phyloP scores from a whole-genome alignment of 64 coral and sea anemone genomes.

The Montipora sp. region DNA sequence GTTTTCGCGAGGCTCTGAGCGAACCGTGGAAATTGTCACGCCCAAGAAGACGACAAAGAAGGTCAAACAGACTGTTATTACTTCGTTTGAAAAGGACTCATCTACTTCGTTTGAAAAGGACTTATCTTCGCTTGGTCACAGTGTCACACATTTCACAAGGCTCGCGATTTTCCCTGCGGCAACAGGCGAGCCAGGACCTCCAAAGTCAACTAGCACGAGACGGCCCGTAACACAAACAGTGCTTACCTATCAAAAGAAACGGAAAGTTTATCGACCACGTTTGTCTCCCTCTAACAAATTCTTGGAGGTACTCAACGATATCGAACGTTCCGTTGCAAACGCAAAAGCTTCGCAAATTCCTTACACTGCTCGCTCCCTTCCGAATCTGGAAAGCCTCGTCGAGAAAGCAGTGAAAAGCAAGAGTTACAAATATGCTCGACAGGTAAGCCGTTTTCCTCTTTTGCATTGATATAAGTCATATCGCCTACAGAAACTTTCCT shows the following conservation, averaged over 20 bases:
- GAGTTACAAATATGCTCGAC: conserved; percentile 50
- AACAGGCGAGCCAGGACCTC: neutral
- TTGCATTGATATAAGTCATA: neutral
- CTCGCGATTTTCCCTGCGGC: neutral
- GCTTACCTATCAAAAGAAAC: conserved; percentile 38
- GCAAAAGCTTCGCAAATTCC: conserved; percentile 30
- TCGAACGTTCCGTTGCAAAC: conserved; percentile 69
- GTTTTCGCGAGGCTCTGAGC: conserved; percentile 47
- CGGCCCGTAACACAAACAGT: neutral
- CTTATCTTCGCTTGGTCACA: no score
- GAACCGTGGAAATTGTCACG: conserved; percentile 59
- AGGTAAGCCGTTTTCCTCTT: neutral
- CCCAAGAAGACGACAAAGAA: conserved; percentile 20
- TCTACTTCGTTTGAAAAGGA: no score
- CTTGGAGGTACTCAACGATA: conserved; percentile 68
- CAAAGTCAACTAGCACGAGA: neutral
- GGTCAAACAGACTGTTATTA: neutral
- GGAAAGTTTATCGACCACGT: conserved; percentile 57
- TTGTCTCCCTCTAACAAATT: conserved; percentile 73
- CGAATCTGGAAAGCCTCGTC: conserved; percentile 28
- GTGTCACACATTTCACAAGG: no score
- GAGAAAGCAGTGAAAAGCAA: conserved; percentile 13
- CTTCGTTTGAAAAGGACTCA: no score
- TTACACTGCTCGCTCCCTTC: neutral
- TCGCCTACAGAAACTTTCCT: no score